These are phyloP conservation scores for Yponomeuta malinellus DNA, from an alignment of 2,888 invertebrate genomes.

Conservation along the genomic window DNA sequence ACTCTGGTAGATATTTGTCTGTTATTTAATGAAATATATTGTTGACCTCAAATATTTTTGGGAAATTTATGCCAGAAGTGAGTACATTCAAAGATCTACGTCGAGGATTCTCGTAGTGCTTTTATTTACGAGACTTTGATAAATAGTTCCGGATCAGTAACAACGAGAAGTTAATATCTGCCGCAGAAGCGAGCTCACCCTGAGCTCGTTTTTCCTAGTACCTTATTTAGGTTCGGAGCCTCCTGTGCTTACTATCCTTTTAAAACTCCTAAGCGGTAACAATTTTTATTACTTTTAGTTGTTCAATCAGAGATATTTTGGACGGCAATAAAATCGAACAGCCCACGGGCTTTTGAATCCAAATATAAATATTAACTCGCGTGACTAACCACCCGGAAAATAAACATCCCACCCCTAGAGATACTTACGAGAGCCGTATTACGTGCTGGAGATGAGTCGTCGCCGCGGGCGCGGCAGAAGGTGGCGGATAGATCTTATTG, in stretches of 20 bases:
- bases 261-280: conserved; percentile 28
- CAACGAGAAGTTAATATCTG: conserved; percentile 35
- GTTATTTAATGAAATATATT: too few relatives aligned
- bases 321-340: conserved; percentile 21
- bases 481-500: conserved; percentile 42
- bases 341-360: conserved; percentile 19
- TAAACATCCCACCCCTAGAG: conserved; percentile 50
- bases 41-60: too few relatives aligned
- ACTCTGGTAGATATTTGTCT: too few relatives aligned
- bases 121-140: conserved; percentile 37
- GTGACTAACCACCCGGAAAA: conserved; percentile 57
- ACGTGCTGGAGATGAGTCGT: conserved; percentile 38
- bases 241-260: neutral
- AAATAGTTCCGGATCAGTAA: conserved; percentile 40
- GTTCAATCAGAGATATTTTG: conserved; percentile 17
- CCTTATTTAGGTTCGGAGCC: neutral
- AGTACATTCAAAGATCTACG: neutral
- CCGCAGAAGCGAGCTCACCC: neutral
- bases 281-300: conserved; percentile 3
- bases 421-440: conserved; percentile 32
- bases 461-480: conserved; percentile 38
- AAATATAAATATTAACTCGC: conserved; percentile 36
- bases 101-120: conserved; percentile 29
- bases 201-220: neutral
- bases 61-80: too few relatives aligned